Percentiles rank a stretch among this genome's conserved stretches.
These are phyloP conservation scores for Chirona hameri DNA, from an alignment of 2,888 invertebrate species.

Conservation along the genomic window DNA sequence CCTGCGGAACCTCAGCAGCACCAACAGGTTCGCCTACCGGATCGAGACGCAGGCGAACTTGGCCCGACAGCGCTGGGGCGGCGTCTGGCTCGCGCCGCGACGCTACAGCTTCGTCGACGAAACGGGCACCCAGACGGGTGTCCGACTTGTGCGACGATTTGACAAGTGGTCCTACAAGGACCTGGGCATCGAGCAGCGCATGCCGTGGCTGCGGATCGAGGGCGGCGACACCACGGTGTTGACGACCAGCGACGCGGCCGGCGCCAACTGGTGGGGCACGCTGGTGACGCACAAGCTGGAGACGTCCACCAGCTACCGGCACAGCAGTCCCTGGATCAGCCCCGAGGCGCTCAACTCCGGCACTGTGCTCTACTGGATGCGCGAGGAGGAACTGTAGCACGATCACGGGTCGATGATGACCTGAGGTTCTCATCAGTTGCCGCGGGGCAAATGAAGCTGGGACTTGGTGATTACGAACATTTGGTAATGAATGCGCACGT, in stretches of 20 bases:
- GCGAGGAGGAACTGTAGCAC: not conserved
- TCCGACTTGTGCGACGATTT: not conserved
- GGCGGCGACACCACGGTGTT: not conserved
- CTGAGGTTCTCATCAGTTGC: too few species aligned
- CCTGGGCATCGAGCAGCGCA: not conserved
- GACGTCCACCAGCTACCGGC: not conserved
- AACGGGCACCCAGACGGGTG: not conserved
- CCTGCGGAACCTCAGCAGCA: not conserved
- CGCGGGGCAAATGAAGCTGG: too few species aligned
- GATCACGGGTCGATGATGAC: too few species aligned
- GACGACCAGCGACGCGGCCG: not conserved
- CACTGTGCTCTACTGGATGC: not conserved
- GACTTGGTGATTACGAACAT: too few species aligned
- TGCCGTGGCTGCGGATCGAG: not conserved
- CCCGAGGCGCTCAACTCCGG: not conserved
- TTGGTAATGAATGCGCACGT: too few species aligned
- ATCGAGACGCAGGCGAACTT: too few species aligned
- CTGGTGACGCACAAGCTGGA: not conserved
- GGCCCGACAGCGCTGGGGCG: not conserved
- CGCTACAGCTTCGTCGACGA: not conserved
- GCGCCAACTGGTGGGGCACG: not conserved
- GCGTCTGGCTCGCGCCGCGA: not conserved
- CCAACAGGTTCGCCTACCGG: too few species aligned
- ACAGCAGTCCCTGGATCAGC: not conserved
- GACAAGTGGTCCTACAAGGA: not conserved